Percentiles rank a stretch among this genome's conserved stretches.
Conservation (phyloP, 2,113 vertebrate genomes). For the Myanophis thanlyinensis region DNA sequence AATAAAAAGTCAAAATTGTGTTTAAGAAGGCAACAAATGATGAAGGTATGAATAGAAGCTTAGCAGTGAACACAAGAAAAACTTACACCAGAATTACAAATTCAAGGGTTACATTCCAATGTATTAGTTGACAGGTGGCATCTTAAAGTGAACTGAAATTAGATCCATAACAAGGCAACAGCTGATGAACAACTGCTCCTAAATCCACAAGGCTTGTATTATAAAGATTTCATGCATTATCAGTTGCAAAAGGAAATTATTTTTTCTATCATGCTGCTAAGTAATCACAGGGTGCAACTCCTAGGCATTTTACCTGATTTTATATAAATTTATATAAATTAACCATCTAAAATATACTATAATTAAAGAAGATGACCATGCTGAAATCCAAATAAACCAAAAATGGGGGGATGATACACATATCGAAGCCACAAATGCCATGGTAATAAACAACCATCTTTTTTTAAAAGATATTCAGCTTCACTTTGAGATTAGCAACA, state of each 20-base stretch:
- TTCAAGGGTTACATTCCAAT: constrained; percentile 43
- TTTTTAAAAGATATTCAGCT: not conserved
- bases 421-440: not conserved
- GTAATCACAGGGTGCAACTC: not conserved
- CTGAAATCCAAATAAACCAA: not conserved
- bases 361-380: not conserved
- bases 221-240: constrained; percentile 39
- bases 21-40: constrained; percentile 17
- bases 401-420: not conserved
- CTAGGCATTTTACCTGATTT: not conserved
- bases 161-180: constrained; percentile 55
- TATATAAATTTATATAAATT: not conserved
- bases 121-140: constrained; percentile 64
- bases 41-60: not conserved
- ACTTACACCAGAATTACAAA: constrained; percentile 61
- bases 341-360: not conserved
- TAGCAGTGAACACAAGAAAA: constrained; percentile 1
- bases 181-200: constrained; percentile 66
- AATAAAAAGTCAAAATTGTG: constrained; percentile 4
- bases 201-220: constrained; percentile 28
- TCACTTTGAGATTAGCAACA: not conserved
- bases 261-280: not conserved
- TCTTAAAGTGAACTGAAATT: constrained; percentile 59
- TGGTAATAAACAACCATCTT: not conserved
- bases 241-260: constrained; percentile 34